Percentiles rank a stretch among this genome's conserved stretches.
Evolutionary conservation across 2,113 vertebrate genomes (phyloP).

Genomic region (Crotophaga sulcirostris): DNA sequence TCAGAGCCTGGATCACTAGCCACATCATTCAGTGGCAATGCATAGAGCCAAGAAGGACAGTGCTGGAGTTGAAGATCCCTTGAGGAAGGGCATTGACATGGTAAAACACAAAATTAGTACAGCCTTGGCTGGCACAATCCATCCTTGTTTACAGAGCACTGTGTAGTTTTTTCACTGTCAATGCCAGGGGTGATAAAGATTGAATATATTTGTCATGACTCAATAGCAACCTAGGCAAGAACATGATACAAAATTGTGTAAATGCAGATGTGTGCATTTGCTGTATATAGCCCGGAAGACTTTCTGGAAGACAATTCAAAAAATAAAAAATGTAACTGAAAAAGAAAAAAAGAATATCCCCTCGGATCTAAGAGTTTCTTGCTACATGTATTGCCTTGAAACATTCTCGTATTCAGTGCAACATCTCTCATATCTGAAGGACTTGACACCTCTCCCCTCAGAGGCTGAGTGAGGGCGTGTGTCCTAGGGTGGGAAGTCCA

Average conservation of each 20-base stretch:
- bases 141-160: background rate
- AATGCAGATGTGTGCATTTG: background rate
- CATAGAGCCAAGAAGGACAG: background rate
- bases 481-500: rapidly evolving
- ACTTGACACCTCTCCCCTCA: rapidly evolving
- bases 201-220: background rate
- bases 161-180: background rate
- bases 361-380: background rate
- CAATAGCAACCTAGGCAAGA: background rate
- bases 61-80: background rate
- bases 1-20: background rate
- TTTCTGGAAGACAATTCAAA: background rate
- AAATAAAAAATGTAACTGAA: constrained; percentile 26
- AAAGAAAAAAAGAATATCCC: background rate
- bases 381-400: background rate
- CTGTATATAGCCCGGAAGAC: background rate
- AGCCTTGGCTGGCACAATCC: background rate
- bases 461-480: rapidly evolving
- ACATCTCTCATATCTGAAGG: background rate
- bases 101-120: rapidly evolving
- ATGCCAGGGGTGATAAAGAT: background rate
- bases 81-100: background rate
- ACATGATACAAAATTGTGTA: background rate
- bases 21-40: no score
- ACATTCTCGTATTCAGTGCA: background rate